Conservation (phyloP, 2,797 vertebrate species). For the Etheostoma perlongum region DNA sequence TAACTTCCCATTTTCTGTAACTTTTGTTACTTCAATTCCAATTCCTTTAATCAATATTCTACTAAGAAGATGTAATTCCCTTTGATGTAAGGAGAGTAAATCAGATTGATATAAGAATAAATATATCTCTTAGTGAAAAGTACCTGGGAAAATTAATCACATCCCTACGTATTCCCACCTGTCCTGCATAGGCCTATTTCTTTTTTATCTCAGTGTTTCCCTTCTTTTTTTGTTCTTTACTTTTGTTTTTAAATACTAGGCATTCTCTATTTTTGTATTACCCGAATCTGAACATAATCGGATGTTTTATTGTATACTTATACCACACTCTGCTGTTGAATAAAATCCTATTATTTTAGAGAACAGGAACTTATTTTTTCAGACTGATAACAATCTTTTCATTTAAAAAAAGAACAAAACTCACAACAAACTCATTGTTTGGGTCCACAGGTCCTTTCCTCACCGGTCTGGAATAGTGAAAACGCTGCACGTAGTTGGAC, state of each 20-base stretch:
- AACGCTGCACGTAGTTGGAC: constrained; percentile 96
- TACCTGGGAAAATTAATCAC: background rate
- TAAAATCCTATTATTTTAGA: constrained; percentile 28
- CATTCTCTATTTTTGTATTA: background rate
- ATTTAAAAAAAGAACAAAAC: constrained; percentile 67
- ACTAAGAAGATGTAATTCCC: too few relatives aligned
- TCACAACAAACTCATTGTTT: constrained; percentile 97
- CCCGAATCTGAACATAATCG: constrained; percentile 8
- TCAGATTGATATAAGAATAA: background rate
- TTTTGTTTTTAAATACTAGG: background rate
- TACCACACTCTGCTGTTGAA: background rate
- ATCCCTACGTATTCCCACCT: background rate
- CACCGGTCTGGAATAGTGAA: constrained; percentile 96
- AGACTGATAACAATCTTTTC: constrained; percentile 27
- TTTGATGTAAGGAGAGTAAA: background rate
- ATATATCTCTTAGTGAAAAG: background rate
- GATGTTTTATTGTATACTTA: background rate
- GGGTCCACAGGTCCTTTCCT: constrained; percentile 94
- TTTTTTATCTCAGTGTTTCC: background rate
- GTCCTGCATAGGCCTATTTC: background rate
- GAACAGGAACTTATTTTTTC: background rate
- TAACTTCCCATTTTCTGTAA: too few relatives aligned
- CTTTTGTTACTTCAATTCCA: too few relatives aligned
- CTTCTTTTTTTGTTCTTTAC: background rate
- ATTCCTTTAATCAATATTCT: too few relatives aligned